Base-by-base conservation (phyloP, 2,113 vertebrate species). In the Eulacestoma nigropectus region DNA sequence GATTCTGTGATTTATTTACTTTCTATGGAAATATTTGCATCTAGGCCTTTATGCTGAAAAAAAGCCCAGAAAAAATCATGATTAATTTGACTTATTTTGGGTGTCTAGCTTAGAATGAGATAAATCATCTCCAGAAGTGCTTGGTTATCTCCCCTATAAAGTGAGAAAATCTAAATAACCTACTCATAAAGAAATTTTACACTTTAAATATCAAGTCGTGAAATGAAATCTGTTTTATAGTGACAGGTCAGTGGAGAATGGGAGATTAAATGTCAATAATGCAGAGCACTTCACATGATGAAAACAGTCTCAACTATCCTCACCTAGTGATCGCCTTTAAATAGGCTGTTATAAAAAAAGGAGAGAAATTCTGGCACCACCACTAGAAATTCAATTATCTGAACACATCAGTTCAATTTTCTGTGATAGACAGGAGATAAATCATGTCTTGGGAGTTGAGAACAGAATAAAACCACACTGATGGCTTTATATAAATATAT, bases 61-160 rank as follows among this genome's bases (percentile, higher is more conserved):
- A 42, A 8, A n/a, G n/a, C n/a, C 6, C 10, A 23, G 4, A 17
- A 3, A 42, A 67, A 67, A 7, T 6, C 3, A 5, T 37, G 0
- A 76, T 46, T 59, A 5, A 37, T 72, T 75, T 39, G 19, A 26
- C 6, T 90, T 68, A 16, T 22, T 78, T 91, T 73, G 13, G 9
- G 7, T 70, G 9, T 37, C 11, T 41, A 0, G 19, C 19, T 72
- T 50, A 63, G 37, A 60, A 62, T 12, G 27, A 85, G 14, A 67
- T 44, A 70, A 89, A 65, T 78, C 2, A 55, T 37, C 19, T 62
- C 23, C 18, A 46, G 37, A 84, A 87, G 37, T 84, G 20, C 26
- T 68, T 80, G 13, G 10, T 87, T 93, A 44, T 39, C 37, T 81
- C 9, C 44, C 5, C 12, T 35, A 2, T 16, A 60, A 73, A 73